Evolutionary conservation across 2,113 vertebrate genomes (phyloP).

Genomic region (Malurus alboscapulatus): DNA sequence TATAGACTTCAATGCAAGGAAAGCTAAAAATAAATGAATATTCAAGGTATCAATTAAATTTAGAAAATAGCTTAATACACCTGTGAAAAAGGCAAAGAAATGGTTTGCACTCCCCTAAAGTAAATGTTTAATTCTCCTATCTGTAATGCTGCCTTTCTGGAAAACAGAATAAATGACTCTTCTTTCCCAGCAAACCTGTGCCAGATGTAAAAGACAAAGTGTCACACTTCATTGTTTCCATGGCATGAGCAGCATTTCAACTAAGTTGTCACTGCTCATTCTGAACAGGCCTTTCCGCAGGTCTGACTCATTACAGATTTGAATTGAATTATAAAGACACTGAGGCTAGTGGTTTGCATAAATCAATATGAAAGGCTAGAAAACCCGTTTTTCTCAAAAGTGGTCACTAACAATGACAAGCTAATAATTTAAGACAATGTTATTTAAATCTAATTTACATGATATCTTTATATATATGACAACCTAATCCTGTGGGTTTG

Average conservation of each 20-base stretch:
- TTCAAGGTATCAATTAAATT: not conserved
- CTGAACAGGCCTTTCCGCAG: not conserved
- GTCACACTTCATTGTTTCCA: conserved; percentile 37
- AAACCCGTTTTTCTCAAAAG: not conserved
- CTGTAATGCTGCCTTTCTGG: not conserved
- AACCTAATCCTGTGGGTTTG: not conserved
- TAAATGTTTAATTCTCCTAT: not conserved
- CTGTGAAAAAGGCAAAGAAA: not conserved
- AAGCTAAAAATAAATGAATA: not conserved
- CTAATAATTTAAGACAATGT: conserved; percentile 13
- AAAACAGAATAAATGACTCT: not conserved
- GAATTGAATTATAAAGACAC: conserved; percentile 7
- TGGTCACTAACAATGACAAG: not conserved
- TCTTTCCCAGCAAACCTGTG: not conserved
- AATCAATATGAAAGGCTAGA: not conserved
- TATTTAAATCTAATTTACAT: conserved; percentile 23
- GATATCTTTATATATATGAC: not conserved
- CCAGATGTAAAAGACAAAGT: conserved; percentile 35
- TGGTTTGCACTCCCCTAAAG: not conserved
- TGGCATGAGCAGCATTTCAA: conserved; percentile 35
- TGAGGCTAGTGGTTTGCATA: not conserved
- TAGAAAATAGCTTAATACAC: not conserved
- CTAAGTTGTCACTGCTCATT: conserved; percentile 26
- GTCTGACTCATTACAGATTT: conserved; percentile 41
- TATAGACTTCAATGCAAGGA: not conserved